Base-by-base conservation (phyloP, 2,113 vertebrate species). In the Peucedramus taeniatus region DNA sequence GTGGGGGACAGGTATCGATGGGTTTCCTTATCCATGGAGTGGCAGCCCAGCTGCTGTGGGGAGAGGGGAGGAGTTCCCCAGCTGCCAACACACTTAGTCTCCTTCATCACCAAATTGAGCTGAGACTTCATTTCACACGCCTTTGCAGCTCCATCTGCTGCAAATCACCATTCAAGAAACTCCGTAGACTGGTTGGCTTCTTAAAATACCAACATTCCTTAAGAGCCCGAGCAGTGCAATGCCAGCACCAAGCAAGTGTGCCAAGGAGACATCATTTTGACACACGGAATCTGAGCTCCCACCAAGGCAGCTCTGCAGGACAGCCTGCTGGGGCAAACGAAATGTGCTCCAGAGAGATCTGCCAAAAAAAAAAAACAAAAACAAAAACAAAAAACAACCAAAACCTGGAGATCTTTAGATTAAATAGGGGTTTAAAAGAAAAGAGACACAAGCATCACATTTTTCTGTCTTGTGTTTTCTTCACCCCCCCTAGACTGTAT, bases 91-190 rank as follows among this genome's bases (percentile, higher is more conserved):
- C 3, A 8, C 45, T 53, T 71, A 3, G 26, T 72, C 49, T 82
- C 10, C 89, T 84, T 69, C 51, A 23, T 27, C 64, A 56, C 44
- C 10, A 33, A 90, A 60, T 7, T n/a, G 59, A 88, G 88, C 39
- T 60, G 51, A 83, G 68, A 18, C 42, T 93, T 88, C 71, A 39
- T 85, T 93, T 78, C 5, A 2, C 76, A 92, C 0, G 7, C 80
- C 83, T 90, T 92, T 90, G 90, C 66, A 90, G 83, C 86, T 83
- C 90, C 92, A 88, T 96, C 90, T 96, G 94, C 72, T 92, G 83
- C 56, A 84, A 90, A 76, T 81, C 92, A 87, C 79, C 64, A 75
- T 84, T 70, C 44, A 71, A 83, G 83, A 93, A 95, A 89, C 60
- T 88, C 68, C 21, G 7, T 76, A 5, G 3, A 47, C 63, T 89